Evolutionary conservation across 37 sponge, comb jelly and placozoan species (phyloP).

Genomic region (Lycopodina hypogea): DNA sequence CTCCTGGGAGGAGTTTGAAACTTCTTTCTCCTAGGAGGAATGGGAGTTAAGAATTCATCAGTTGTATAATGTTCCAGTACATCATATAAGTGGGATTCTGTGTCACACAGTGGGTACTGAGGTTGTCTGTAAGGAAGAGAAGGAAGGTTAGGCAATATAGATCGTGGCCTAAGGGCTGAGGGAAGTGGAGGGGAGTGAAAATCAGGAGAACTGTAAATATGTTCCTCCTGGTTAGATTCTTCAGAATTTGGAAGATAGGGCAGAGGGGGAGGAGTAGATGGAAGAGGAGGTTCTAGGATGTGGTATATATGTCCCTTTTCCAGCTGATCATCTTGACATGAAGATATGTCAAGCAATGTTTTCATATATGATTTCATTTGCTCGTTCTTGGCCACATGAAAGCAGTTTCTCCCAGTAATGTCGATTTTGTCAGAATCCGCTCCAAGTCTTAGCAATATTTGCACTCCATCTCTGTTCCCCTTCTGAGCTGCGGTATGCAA

Average conservation of each 20-base stretch:
- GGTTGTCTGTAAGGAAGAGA: neutral
- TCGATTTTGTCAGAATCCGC: constrained; percentile 54
- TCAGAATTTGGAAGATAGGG: neutral
- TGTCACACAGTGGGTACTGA: neutral
- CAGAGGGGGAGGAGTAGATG: neutral
- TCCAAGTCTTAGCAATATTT: constrained; percentile 53
- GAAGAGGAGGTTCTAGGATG: neutral
- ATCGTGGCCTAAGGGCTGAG: neutral
- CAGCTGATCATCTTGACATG: neutral
- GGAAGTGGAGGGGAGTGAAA: neutral
- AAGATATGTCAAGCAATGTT: neutral
- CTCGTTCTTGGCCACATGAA: constrained; percentile 36
- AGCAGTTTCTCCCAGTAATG: constrained; percentile 44
- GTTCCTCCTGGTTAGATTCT: neutral
- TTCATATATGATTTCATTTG: constrained; percentile 14
- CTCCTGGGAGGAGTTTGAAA: neutral
- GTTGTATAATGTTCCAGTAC: neutral
- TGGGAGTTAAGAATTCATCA: too few relatives aligned
- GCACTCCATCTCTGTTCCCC: constrained; percentile 30
- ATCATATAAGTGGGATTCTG: neutral
- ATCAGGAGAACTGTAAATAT: neutral
- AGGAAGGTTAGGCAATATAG: neutral
- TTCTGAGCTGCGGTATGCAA: constrained; percentile 65
- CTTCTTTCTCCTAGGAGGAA: neutral
- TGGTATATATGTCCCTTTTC: neutral